Percentiles rank a stretch among this genome's conserved stretches.
These are phyloP conservation scores for Osmerus mordax DNA, from an alignment of 2,113 vertebrate genomes.

Conservation along the genomic window DNA sequence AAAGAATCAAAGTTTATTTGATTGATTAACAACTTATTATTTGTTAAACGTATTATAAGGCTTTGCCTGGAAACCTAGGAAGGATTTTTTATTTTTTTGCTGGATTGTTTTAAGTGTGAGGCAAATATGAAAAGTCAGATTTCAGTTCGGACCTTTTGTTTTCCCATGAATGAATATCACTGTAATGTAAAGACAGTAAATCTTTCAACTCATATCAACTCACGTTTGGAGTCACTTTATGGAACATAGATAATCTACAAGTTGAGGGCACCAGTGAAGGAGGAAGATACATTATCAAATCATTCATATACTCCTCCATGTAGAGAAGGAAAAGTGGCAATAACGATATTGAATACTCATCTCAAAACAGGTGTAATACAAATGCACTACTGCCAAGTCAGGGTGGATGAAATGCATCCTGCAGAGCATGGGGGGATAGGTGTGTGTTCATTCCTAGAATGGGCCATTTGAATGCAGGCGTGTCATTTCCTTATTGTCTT, in stretches of 20 bases:
- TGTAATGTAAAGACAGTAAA: too few species aligned
- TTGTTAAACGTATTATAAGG: too few species aligned
- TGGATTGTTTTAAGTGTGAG: neutral
- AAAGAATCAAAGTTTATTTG: too few species aligned
- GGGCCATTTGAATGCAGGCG: neutral
- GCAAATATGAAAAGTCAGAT: neutral
- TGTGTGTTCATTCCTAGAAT: neutral
- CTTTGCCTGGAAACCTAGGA: too few species aligned
- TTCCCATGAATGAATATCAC: neutral
- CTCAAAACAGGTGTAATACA: slow-evolving; percentile 12
- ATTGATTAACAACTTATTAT: too few species aligned
- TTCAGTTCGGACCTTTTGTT: neutral
- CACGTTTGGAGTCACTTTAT: too few species aligned
- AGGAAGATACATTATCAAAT: neutral
- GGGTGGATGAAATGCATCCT: neutral
- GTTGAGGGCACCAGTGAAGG: too few species aligned
- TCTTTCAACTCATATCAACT: too few species aligned
- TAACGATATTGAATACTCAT: neutral
- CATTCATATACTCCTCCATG: neutral
- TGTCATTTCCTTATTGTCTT: slow-evolving; percentile 10
- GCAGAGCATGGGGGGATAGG: neutral
- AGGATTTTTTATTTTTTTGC: too few species aligned
- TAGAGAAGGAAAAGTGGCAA: neutral
- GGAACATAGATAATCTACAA: too few species aligned
- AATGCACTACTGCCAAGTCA: neutral